These are phyloP conservation scores for Meriones psammophilus DNA, from an alignment of 2,797 vertebrate genomes.

Conservation along the genomic window DNA sequence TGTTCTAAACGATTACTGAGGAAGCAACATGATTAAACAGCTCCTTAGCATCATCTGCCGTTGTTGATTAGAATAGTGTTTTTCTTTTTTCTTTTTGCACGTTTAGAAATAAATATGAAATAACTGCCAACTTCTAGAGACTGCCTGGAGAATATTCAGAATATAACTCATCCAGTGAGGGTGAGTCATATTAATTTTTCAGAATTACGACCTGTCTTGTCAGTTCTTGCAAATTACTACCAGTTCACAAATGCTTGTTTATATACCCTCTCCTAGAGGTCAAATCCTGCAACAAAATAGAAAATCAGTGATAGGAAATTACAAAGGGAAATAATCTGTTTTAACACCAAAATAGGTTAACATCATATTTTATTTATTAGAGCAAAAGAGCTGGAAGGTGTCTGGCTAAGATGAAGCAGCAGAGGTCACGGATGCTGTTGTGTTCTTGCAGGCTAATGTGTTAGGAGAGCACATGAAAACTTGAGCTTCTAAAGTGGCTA, in stretches of 20 bases:
- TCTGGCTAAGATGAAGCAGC: neutral
- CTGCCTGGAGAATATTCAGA: neutral
- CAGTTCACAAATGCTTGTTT: constrained; percentile 1
- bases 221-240: neutral
- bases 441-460: neutral
- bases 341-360: constrained; percentile 8
- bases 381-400: neutral
- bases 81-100: neutral
- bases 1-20: neutral
- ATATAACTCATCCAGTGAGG: neutral
- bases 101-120: constrained; percentile 50
- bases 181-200: neutral
- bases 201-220: neutral
- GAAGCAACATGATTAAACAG: neutral
- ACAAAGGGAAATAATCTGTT: neutral
- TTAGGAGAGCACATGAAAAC: neutral
- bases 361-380: constrained; percentile 9
- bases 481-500: constrained; percentile 7
- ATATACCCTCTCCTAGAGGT: neutral
- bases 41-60: neutral
- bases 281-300: neutral
- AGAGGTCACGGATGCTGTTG: neutral
- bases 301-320: neutral
- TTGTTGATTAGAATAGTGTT: constrained; percentile 9
- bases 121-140: constrained; percentile 30